These are phyloP conservation scores for Oscheius sp. DNA, from an alignment of 2,888 invertebrate genomes.

Conservation along the genomic window DNA sequence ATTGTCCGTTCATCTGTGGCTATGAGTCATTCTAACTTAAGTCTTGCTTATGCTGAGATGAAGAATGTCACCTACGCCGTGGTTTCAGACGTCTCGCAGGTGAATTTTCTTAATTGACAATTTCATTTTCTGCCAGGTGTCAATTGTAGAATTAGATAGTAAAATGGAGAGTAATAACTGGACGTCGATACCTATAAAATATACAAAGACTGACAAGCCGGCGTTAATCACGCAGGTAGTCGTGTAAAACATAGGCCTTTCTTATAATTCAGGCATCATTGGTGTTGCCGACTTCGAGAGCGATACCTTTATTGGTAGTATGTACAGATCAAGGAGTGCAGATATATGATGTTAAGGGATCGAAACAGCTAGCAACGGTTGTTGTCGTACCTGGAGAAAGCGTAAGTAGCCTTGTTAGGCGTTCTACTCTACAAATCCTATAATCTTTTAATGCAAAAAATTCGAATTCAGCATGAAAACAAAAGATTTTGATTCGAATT, in stretches of 20 bases:
- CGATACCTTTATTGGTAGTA: constrained; percentile 55
- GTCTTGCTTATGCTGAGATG: constrained; percentile 39
- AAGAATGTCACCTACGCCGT: constrained; percentile 43
- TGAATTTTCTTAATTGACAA: background rate
- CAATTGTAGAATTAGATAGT: constrained; percentile 26
- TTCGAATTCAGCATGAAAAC: background rate
- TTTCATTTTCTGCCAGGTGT: constrained; percentile 1
- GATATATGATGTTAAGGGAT: constrained; percentile 40
- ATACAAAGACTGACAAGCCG: constrained; percentile 28
- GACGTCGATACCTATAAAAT: constrained; percentile 2
- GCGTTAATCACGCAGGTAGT: constrained; percentile 18
- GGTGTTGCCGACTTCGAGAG: constrained; percentile 53
- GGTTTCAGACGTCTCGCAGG: constrained; percentile 32
- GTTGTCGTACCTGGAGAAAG: background rate
- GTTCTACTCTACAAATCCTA: too few species aligned
- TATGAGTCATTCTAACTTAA: constrained; percentile 39
- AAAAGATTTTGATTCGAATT: background rate
- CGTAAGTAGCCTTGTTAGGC: background rate
- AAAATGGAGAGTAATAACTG: constrained; percentile 33
- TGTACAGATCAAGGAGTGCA: constrained; percentile 41
- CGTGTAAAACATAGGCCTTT: background rate
- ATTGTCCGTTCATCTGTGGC: constrained; percentile 32
- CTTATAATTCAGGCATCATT: constrained; percentile 47
- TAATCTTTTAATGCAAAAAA: too few species aligned
- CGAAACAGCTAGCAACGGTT: background rate